Percentiles rank a stretch among this genome's conserved stretches.
Evolutionary conservation across 2,113 vertebrate genomes (phyloP).

Genomic region (Bufo gargarizans): DNA sequence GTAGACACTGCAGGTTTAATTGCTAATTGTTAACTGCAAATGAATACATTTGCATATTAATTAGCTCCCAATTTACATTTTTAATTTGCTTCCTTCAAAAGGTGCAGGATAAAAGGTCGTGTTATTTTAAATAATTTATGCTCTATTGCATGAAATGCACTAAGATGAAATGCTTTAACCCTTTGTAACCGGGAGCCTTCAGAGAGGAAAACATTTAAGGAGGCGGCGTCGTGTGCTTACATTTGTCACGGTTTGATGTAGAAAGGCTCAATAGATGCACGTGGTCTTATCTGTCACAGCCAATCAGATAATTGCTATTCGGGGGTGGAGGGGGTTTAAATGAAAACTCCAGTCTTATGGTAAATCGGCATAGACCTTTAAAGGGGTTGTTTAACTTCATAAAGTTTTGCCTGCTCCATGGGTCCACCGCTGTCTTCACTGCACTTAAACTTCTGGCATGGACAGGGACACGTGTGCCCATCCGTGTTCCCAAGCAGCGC

Average conservation of each 20-base stretch:
- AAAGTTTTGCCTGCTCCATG: no score
- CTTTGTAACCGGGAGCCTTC: conserved; percentile 74
- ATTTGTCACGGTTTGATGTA: not conserved
- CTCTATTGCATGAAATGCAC: conserved; percentile 98
- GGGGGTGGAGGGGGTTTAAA: not conserved
- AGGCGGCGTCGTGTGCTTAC: not conserved
- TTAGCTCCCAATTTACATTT: conserved; percentile 99
- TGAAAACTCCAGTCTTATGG: not conserved
- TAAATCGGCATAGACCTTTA: not conserved
- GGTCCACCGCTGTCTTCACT: no score
- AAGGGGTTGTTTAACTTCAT: no score
- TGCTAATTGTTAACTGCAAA: conserved; percentile 99
- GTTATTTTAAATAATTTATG: conserved; percentile 99
- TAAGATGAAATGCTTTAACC: conserved; percentile 95
- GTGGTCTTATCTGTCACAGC: not conserved
- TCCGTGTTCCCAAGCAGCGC: no score
- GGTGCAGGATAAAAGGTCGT: conserved; percentile 99
- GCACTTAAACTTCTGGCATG: no score
- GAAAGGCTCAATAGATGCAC: not conserved
- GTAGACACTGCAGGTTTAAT: conserved; percentile 99
- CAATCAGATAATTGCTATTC: not conserved
- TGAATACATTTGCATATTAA: conserved; percentile 99
- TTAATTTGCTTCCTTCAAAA: conserved; percentile 99
- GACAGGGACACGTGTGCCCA: no score
- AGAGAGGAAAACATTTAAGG: conserved; percentile 58